Percentiles rank a stretch among this genome's conserved stretches.
Conservation (phyloP, 1,140 invertebrate species). For the Drosophila malerkotliana region DNA sequence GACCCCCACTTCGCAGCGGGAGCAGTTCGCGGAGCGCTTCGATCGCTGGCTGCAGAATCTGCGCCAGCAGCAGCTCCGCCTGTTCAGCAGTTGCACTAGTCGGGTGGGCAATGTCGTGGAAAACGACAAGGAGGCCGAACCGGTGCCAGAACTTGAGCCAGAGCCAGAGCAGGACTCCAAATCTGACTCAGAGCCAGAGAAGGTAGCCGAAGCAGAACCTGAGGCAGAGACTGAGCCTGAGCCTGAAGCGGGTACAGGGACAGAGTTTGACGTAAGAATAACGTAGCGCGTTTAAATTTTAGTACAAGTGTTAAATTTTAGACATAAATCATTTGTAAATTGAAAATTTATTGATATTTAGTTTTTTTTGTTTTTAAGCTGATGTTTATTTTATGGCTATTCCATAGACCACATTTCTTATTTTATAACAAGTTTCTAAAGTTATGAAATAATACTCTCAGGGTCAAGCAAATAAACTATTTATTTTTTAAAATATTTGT, state of each 20-base stretch:
- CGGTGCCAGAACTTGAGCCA: not conserved
- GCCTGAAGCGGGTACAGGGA: not conserved
- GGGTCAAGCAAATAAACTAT: no score
- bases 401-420: no score
- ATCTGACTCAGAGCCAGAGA: slow-evolving; percentile 21
- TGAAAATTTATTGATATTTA: not conserved
- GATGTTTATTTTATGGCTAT: no score
- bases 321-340: not conserved
- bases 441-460: no score
- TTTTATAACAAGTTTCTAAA: no score
- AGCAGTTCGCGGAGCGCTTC: slow-evolving; percentile 65
- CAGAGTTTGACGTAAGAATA: slow-evolving; percentile 1
- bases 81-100: slow-evolving; percentile 75
- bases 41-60: slow-evolving; percentile 72
- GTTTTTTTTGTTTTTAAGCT: not conserved
- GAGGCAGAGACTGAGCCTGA: slow-evolving; percentile 23
- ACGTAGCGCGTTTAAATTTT: not conserved
- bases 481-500: not conserved
- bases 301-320: not conserved
- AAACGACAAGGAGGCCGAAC: slow-evolving; percentile 37
- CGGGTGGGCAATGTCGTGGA: slow-evolving; percentile 70
- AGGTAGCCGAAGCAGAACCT: slow-evolving; percentile 6
- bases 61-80: slow-evolving; percentile 61
- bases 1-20: slow-evolving; percentile 58
- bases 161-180: slow-evolving; percentile 18